These are phyloP conservation scores for Molossus alvarezi DNA, from an alignment of 2,797 vertebrate genomes.

Conservation along the genomic window DNA sequence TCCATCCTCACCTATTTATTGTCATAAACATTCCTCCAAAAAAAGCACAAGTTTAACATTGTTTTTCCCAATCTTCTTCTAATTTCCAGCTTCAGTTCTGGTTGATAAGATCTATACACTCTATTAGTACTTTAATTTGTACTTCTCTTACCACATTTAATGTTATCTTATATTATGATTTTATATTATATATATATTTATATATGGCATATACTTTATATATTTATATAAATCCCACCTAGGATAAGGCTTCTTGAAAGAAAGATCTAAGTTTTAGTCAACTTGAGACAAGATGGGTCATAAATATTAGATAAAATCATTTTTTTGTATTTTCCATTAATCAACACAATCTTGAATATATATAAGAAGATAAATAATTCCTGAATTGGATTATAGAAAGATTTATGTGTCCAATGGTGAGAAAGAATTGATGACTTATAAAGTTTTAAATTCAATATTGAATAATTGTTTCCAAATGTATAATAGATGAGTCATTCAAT, in stretches of 20 bases:
- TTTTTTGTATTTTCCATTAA: neutral
- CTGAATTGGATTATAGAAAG: slow-evolving; percentile 10
- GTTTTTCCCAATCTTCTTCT: neutral
- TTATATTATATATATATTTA: neutral
- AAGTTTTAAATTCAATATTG: slow-evolving; percentile 29
- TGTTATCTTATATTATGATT: neutral
- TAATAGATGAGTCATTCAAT: neutral
- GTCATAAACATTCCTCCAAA: neutral
- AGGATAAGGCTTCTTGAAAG: neutral
- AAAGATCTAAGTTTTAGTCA: neutral
- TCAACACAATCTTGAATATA: neutral
- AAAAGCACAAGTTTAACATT: neutral
- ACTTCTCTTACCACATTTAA: neutral
- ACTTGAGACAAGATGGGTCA: neutral
- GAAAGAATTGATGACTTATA: neutral
- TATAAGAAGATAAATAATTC: neutral
- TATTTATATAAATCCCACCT: neutral
- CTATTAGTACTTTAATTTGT: neutral
- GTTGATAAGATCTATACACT: neutral
- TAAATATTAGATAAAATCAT: slow-evolving; percentile 2
- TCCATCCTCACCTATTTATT: neutral
- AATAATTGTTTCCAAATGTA: slow-evolving; percentile 44
- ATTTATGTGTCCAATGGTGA: neutral
- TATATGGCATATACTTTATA: neutral
- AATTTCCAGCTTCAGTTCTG: neutral